Evolutionary conservation across 2,888 invertebrate species (phyloP).

Genomic region (Hartigia nigra): DNA sequence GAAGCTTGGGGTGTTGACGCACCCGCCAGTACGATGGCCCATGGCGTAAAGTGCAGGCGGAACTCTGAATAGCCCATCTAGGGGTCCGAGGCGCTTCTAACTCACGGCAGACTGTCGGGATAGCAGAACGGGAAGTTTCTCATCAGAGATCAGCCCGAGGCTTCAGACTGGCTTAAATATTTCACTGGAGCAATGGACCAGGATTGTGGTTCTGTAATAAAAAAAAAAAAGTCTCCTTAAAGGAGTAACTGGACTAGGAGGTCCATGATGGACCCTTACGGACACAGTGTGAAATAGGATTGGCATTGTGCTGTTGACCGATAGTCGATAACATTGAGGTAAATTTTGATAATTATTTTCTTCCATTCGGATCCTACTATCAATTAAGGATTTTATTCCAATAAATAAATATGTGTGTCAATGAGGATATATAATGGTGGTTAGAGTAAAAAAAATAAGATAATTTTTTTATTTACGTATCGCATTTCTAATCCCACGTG

Average conservation of each 20-base stretch:
- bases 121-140: conserved; percentile 44
- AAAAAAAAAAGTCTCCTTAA: background rate
- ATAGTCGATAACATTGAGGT: background rate
- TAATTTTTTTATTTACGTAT: background rate
- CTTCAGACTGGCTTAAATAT: conserved; percentile 54
- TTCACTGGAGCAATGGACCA: conserved; percentile 45
- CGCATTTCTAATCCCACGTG: background rate
- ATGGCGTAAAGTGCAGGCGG: conserved; percentile 26
- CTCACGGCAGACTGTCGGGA: conserved; percentile 39
- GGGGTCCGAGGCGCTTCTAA: conserved; percentile 32
- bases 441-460: too few relatives aligned
- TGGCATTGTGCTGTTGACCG: background rate
- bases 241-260: background rate
- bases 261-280: background rate
- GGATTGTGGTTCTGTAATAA: conserved; percentile 15
- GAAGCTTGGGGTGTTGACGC: conserved; percentile 23
- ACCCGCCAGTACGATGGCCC: conserved; percentile 18
- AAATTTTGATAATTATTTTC: background rate
- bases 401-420: too few relatives aligned
- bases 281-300: background rate
- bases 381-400: background rate
- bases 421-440: too few relatives aligned
- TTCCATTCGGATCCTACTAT: background rate
- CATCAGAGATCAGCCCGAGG: conserved; percentile 54
- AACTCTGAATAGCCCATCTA: conserved; percentile 27